phyloP scores from a whole-genome alignment of 2,888 invertebrate genomes.

The Rhimphoctona megacephalus region DNA sequence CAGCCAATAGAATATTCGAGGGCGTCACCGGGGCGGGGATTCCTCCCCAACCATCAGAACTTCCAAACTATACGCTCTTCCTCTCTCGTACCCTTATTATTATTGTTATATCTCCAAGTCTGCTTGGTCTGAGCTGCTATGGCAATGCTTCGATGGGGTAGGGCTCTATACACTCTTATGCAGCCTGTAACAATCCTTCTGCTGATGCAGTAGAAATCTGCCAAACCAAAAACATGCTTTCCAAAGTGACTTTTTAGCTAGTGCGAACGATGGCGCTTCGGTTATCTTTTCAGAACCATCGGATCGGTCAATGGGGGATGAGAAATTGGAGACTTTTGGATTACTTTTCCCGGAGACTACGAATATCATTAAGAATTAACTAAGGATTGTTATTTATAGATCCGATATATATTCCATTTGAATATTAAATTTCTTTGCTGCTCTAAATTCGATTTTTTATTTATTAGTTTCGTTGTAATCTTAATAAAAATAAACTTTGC shows the following conservation, averaged over 20 bases:
- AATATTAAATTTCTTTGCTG: neutral
- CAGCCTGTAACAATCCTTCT: neutral
- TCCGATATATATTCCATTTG: no score
- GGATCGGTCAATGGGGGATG: neutral
- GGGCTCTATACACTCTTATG: neutral
- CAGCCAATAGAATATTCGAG: constrained; percentile 84
- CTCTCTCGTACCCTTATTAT: constrained; percentile 65
- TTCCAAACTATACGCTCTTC: constrained; percentile 68
- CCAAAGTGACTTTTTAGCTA: neutral
- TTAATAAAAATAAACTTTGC: neutral
- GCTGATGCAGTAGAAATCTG: constrained; percentile 42
- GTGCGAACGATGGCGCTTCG: constrained; percentile 69
- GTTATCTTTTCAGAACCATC: neutral
- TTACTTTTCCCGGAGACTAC: neutral
- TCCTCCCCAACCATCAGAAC: constrained; percentile 63
- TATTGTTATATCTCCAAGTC: constrained; percentile 69
- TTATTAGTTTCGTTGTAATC: neutral
- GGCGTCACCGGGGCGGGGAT: constrained; percentile 83
- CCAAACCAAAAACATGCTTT: constrained; percentile 5
- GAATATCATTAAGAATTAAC: neutral
- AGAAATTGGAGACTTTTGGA: neutral
- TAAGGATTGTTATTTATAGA: neutral
- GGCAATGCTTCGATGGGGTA: neutral
- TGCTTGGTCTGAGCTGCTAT: neutral
- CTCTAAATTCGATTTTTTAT: neutral